These are phyloP conservation scores for Trematocara marginatum DNA, from an alignment of 2,113 vertebrate species.

Conservation along the genomic window DNA sequence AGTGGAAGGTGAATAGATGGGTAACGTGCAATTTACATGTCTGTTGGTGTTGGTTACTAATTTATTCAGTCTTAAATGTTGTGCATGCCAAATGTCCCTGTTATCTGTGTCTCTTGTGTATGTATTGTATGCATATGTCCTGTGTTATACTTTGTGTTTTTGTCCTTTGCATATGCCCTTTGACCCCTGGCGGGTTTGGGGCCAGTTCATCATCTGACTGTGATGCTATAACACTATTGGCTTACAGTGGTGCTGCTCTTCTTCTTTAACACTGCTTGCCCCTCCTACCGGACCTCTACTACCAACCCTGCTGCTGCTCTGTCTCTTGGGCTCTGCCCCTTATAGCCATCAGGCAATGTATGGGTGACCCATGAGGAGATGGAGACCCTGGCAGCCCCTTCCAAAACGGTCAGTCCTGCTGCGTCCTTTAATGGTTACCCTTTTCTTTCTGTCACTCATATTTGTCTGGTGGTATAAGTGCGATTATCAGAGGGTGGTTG, in stretches of 20 bases:
- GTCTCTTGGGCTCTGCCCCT: slow-evolving; percentile 69
- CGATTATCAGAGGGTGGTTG: background rate
- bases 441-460: background rate
- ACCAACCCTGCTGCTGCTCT: slow-evolving; percentile 58
- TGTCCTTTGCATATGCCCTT: slow-evolving; percentile 41
- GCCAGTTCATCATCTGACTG: slow-evolving; percentile 77
- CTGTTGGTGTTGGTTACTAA: slow-evolving; percentile 9
- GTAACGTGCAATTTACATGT: background rate
- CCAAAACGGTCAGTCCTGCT: slow-evolving; percentile 90
- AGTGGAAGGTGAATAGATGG: background rate
- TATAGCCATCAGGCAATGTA: slow-evolving; percentile 96
- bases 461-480: background rate
- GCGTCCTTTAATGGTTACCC: background rate
- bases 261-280: slow-evolving; percentile 95
- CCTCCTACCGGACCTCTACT: slow-evolving; percentile 79
- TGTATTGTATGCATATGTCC: background rate
- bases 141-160: slow-evolving; percentile 32
- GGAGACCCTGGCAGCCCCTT: slow-evolving; percentile 93
- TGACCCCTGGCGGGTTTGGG: slow-evolving; percentile 58
- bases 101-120: background rate
- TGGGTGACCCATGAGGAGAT: slow-evolving; percentile 99
- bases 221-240: slow-evolving; percentile 89
- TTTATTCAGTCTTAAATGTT: background rate
- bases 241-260: slow-evolving; percentile 97
- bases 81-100: slow-evolving; percentile 36